Conservation (phyloP, 1,140 invertebrate genomes). For the Pomacea maculata region DNA sequence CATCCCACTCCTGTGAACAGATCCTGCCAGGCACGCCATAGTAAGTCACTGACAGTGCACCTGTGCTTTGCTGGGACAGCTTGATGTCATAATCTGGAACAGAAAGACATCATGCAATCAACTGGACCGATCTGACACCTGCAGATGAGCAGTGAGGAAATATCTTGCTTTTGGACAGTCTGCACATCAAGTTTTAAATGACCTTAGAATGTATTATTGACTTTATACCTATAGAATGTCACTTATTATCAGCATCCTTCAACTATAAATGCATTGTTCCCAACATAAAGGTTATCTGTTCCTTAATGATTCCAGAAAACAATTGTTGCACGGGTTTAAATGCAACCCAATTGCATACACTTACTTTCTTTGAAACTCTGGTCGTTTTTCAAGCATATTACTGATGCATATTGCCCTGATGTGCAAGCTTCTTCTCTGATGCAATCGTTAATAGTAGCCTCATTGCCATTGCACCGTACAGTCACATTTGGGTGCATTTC, state of each 20-base stretch:
- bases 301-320: too few relatives aligned
- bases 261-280: too few relatives aligned
- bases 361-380: conserved; percentile 20
- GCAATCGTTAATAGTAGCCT: conserved; percentile 37
- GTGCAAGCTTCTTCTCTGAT: conserved; percentile 32
- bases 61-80: conserved; percentile 19
- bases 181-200: too few relatives aligned
- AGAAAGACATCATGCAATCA: too few relatives aligned
- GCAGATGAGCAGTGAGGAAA: too few relatives aligned
- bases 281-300: too few relatives aligned
- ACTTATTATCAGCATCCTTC: too few relatives aligned
- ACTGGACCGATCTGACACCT: too few relatives aligned
- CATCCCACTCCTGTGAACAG: conserved; percentile 52
- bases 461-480: conserved; percentile 36
- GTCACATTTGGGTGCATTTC: conserved; percentile 33
- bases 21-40: conserved; percentile 50
- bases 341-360: background rate
- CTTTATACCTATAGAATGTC: too few relatives aligned
- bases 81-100: conserved; percentile 37
- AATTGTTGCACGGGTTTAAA: too few relatives aligned
- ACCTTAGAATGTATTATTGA: too few relatives aligned
- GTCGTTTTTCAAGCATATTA: conserved; percentile 36
- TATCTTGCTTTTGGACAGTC: too few relatives aligned
- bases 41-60: conserved; percentile 46
- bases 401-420: conserved; percentile 43